Conservation (phyloP, 2,113 vertebrate species). For the Sprattus sprattus region DNA sequence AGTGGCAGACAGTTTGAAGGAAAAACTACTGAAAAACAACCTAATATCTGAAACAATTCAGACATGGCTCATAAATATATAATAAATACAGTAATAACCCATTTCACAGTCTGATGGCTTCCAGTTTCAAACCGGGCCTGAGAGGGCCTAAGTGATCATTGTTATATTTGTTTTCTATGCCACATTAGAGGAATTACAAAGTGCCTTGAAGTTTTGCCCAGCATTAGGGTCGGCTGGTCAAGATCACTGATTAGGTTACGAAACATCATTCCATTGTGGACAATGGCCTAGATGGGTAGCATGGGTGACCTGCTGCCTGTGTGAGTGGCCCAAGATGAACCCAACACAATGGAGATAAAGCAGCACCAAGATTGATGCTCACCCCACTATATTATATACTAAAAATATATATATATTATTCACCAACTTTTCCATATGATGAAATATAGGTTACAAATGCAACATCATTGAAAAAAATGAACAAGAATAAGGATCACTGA, state of each 20-base stretch:
- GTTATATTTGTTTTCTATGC: conserved; percentile 4
- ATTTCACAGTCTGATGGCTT: not conserved
- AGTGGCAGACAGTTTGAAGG: not conserved
- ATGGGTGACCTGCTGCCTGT: not conserved
- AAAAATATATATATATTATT: not conserved
- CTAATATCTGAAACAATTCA: not conserved
- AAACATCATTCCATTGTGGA: not conserved
- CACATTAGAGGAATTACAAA: conserved; percentile 29
- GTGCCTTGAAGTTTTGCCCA: conserved; percentile 14
- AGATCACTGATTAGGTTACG: conserved; percentile 36
- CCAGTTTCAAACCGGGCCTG: not conserved
- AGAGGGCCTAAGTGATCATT: not conserved
- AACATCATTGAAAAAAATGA: not conserved
- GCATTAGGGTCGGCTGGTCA: conserved; percentile 25
- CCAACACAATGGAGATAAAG: not conserved
- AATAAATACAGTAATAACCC: not conserved
- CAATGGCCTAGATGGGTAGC: not conserved
- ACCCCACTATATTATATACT: not conserved
- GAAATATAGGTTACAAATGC: not conserved
- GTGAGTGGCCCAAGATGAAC: not conserved
- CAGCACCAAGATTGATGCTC: not conserved
- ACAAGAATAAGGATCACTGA: not conserved
- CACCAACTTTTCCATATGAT: not conserved
- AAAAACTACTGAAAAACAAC: not conserved
- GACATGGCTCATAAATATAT: not conserved